phyloP scores from a whole-genome alignment of 1,140 invertebrate species.

The Procambarus clarkii region DNA sequence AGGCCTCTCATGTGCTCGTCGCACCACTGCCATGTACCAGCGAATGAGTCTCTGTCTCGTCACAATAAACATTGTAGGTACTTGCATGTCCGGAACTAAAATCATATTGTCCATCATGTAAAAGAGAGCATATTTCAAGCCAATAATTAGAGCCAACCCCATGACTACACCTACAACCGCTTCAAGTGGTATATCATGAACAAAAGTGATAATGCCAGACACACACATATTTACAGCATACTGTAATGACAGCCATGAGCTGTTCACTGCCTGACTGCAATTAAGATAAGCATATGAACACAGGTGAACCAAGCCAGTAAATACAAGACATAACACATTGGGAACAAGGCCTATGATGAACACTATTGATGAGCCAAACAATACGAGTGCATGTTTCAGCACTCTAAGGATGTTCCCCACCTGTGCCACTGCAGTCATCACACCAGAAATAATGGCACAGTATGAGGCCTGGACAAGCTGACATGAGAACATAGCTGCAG shows the following conservation, averaged over 20 bases:
- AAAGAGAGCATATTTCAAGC: constrained; percentile 43
- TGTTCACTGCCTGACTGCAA: constrained; percentile 39
- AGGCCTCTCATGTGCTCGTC: constrained; percentile 21
- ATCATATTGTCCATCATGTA: constrained; percentile 67
- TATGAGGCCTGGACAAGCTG: constrained; percentile 49
- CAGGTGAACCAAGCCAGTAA: constrained; percentile 37
- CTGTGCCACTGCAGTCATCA: not conserved
- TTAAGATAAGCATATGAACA: constrained; percentile 44
- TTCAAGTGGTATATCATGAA: constrained; percentile 58
- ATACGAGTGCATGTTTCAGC: constrained; percentile 50
- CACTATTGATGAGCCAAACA: constrained; percentile 63
- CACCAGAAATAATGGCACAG: constrained; percentile 1
- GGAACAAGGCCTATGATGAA: constrained; percentile 51
- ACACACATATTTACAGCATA: not conserved
- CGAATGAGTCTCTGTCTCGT: constrained; percentile 43
- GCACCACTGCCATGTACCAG: constrained; percentile 44
- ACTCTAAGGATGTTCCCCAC: constrained; percentile 32
- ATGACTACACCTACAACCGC: constrained; percentile 45
- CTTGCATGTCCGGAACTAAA: constrained; percentile 56
- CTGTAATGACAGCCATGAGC: not conserved
- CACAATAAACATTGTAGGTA: constrained; percentile 25
- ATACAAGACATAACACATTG: constrained; percentile 49
- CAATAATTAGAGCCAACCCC: constrained; percentile 45
- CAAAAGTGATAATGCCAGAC: constrained; percentile 19
- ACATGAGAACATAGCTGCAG: constrained; percentile 31